Conservation (phyloP, 2,888 invertebrate genomes). For the Ochropleura leucogaster region DNA sequence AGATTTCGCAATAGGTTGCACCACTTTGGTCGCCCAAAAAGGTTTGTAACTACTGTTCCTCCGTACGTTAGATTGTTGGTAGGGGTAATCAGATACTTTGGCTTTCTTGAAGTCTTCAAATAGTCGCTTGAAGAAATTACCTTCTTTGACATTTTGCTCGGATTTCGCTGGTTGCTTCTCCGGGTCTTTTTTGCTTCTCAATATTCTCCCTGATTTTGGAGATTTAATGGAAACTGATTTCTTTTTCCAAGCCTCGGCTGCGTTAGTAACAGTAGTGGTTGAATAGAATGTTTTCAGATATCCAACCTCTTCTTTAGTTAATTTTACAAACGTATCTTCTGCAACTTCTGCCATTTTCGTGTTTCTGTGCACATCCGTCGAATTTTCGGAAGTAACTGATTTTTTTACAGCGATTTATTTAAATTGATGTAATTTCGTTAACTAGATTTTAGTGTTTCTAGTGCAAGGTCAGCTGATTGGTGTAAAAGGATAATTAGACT, state of each 20-base stretch:
- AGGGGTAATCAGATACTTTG: slow-evolving; percentile 82
- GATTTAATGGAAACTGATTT: slow-evolving; percentile 84
- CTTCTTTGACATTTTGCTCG: slow-evolving; percentile 57
- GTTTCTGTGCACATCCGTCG: slow-evolving; percentile 37
- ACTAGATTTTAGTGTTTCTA: slow-evolving; percentile 55
- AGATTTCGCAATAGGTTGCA: slow-evolving; percentile 47
- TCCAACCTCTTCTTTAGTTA: slow-evolving; percentile 79
- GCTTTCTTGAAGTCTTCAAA: slow-evolving; percentile 80
- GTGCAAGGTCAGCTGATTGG: slow-evolving; percentile 59
- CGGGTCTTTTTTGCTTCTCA: slow-evolving; percentile 67
- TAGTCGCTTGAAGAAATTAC: slow-evolving; percentile 77
- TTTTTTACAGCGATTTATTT: slow-evolving; percentile 42
- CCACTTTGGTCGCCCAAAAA: slow-evolving; percentile 83
- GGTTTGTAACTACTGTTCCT: slow-evolving; percentile 81
- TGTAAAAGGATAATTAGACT: slow-evolving; percentile 59
- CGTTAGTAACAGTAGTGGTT: slow-evolving; percentile 66
- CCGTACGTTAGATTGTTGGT: slow-evolving; percentile 78
- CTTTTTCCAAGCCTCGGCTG: slow-evolving; percentile 77
- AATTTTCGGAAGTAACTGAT: slow-evolving; percentile 50
- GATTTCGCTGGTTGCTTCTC: slow-evolving; percentile 41
- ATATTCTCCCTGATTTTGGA: slow-evolving; percentile 81
- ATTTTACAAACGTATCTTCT: slow-evolving; percentile 76
- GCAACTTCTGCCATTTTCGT: slow-evolving; percentile 78
- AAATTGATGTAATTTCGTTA: slow-evolving; percentile 52
- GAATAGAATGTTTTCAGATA: slow-evolving; percentile 76